Percentiles rank a stretch among this genome's conserved stretches.
Conservation (phyloP, 1,140 invertebrate species). For the Drosophila kepulauana region DNA sequence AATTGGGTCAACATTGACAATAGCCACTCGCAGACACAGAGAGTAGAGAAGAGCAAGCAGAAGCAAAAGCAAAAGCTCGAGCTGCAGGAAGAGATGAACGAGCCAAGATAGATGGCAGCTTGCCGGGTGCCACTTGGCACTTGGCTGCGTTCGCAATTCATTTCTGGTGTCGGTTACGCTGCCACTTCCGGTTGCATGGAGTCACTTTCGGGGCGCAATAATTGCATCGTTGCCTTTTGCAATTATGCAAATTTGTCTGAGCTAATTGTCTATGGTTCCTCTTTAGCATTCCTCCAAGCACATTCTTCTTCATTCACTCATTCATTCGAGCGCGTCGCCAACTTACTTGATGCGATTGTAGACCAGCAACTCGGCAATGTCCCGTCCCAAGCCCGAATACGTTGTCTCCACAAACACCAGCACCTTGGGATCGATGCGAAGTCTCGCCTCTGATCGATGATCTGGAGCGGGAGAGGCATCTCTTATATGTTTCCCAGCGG, state of each 20-base stretch:
- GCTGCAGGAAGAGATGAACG: neutral
- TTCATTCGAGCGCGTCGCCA: constrained; percentile 1
- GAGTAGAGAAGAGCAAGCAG: neutral
- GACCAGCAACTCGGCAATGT: constrained; percentile 96
- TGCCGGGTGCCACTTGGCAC: constrained; percentile 38
- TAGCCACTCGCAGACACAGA: constrained; percentile 55
- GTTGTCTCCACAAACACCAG: constrained; percentile 98
- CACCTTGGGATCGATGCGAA: constrained; percentile 95
- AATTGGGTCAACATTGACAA: constrained; percentile 83
- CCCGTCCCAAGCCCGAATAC: constrained; percentile 95
- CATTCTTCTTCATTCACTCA: too few species aligned
- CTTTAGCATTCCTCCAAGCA: constrained; percentile 28
- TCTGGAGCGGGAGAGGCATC: constrained; percentile 88
- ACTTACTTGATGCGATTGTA: constrained; percentile 97
- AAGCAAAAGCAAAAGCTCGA: too few species aligned
- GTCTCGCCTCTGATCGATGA: constrained; percentile 92
- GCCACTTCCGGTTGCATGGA: constrained; percentile 65
- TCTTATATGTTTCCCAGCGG: constrained; percentile 86
- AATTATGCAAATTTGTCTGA: constrained; percentile 81
- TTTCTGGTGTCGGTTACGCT: constrained; percentile 71
- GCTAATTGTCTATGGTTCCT: constrained; percentile 75
- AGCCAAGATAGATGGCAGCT: constrained; percentile 41
- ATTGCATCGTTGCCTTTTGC: constrained; percentile 70
- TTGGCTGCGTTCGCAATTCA: constrained; percentile 63
- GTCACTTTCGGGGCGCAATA: constrained; percentile 70